These are phyloP conservation scores for Syngnathus rostellatus DNA, from an alignment of 2,797 vertebrate species.

Conservation along the genomic window DNA sequence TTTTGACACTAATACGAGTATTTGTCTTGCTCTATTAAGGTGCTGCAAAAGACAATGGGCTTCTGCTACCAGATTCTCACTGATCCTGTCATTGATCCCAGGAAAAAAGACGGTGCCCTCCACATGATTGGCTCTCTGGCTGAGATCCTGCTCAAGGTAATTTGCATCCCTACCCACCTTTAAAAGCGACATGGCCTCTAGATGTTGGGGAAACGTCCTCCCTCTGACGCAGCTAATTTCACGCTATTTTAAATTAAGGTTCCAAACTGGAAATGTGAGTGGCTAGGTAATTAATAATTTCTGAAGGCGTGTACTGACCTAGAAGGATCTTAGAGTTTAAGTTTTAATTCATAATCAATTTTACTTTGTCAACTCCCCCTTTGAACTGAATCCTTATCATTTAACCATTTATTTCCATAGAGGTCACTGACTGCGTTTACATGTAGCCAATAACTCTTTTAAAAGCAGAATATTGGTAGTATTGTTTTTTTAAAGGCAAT, in stretches of 20 bases:
- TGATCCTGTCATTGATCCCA: conserved; percentile 84
- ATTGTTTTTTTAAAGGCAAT: too few relatives aligned
- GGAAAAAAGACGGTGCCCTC: conserved; percentile 96
- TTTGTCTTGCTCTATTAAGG: conserved; percentile 56
- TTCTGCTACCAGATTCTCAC: conserved; percentile 98
- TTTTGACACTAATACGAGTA: not conserved
- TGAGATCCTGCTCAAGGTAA: conserved; percentile 95
- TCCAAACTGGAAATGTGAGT: not conserved
- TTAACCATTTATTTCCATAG: too few relatives aligned
- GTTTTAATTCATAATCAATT: not conserved
- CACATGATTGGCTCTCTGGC: conserved; percentile 99
- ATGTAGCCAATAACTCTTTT: too few relatives aligned
- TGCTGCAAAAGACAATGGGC: conserved; percentile 97
- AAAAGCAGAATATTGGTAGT: too few relatives aligned
- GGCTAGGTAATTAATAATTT: not conserved
- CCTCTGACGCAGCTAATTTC: not conserved
- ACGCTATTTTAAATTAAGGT: not conserved
- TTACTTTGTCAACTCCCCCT: not conserved
- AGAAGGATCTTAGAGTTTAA: not conserved
- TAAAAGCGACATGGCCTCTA: not conserved
- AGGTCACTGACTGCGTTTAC: too few relatives aligned
- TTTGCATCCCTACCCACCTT: not conserved
- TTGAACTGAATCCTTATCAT: too few relatives aligned
- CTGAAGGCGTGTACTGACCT: not conserved
- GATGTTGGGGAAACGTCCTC: not conserved